Evolutionary conservation across 1,140 invertebrate species (phyloP), one percentile per base, ranked within the genome.

Genomic region (Drosophila subpulchrella): DNA sequence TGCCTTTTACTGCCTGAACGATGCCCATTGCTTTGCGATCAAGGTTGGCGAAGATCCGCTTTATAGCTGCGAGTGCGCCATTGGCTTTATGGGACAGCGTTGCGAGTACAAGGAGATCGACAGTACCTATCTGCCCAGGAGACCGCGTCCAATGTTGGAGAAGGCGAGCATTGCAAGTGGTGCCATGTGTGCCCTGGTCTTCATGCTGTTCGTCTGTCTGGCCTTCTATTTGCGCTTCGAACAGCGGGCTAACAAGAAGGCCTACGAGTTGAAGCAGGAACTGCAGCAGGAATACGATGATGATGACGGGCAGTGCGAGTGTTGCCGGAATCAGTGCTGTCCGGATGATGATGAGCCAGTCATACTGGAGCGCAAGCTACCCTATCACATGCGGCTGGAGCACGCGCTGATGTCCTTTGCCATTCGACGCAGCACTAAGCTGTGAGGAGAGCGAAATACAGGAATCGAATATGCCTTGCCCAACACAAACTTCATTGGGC

Each of bases 71-170:
- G 96, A 98, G 96, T 97, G 97, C 94, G 95, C 96, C 73, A 96
- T 96, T 92, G 97, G 97, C 57, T 98, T 96, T 93, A 97, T 98
- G 94, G 97, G 97, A 47, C 97, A 97, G 92, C 95, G 97, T 85
- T 98, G 95, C 93, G 95, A 95, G 93, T 98, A 97, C 93, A 98
- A 98, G 95, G 97, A 98, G 94, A 94, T 98, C 93, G 97, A 98
- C 93, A 97, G 97, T 93, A 97, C 97, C 81, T 98, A 98, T 95
- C 94, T 98, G 93, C 90, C 90, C 27, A 88, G 90, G 57, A 95
- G 96, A 92, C 96, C 96, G 91, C 95, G 96, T 93, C 95, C 97
- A 61, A 96, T 97, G 96, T 94, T 98, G 91, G 97, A 98, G 94
- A 97, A 96, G 85, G 97, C 97, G 65, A 97, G 96, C 91, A 97